Evolutionary conservation across 2,113 vertebrate genomes (phyloP).

Genomic region (Lepidothrix coronata): DNA sequence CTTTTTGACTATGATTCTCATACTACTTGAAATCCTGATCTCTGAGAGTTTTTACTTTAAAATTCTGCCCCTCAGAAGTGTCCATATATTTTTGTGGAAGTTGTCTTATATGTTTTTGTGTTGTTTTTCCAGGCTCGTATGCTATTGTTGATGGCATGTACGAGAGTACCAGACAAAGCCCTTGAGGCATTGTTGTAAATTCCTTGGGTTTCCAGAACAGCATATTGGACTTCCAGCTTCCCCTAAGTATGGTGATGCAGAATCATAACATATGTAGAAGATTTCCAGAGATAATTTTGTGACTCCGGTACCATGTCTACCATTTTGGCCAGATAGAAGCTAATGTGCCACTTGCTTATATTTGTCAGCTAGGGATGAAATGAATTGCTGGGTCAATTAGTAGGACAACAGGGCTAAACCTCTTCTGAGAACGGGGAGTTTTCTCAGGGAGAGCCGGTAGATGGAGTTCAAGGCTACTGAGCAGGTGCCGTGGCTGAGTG

Average conservation of each 20-base stretch:
- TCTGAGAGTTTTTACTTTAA: neutral
- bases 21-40: neutral
- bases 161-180: neutral
- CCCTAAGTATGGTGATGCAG: neutral
- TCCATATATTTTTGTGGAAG: neutral
- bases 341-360: neutral
- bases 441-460: neutral
- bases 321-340: neutral
- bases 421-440: fast-evolving
- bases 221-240: neutral
- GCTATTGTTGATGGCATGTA: neutral
- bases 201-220: neutral
- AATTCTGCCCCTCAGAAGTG: neutral
- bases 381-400: fast-evolving
- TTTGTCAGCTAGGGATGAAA: neutral
- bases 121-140: neutral
- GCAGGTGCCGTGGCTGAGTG: fast-evolving
- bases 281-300: neutral
- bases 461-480: neutral
- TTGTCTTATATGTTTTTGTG: neutral
- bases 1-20: neutral
- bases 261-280: neutral
- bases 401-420: neutral
- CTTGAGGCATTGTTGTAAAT: neutral
- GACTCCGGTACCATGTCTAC: neutral